phyloP scores from a whole-genome alignment of 2,113 vertebrate species.

The Chaetodon auriga region DNA sequence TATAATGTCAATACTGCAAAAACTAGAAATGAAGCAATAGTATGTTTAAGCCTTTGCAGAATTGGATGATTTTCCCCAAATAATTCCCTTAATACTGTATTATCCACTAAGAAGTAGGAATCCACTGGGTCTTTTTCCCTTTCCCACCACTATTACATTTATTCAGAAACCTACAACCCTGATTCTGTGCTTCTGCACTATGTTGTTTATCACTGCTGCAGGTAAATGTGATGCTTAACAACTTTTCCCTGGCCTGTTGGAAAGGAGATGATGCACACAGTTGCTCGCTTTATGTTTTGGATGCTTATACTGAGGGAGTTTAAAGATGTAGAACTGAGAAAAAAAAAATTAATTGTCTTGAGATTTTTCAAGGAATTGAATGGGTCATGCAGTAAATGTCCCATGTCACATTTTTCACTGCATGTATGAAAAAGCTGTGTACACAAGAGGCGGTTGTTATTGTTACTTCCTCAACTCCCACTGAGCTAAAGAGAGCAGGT shows the following conservation, averaged over 20 bases:
- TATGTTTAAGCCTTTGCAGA: neutral
- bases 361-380: neutral
- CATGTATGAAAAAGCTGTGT: no score
- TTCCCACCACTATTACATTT: neutral
- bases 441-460: neutral
- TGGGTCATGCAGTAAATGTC: neutral
- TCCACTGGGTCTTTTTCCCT: neutral
- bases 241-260: neutral
- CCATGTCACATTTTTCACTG: neutral
- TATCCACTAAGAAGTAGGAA: neutral
- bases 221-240: neutral
- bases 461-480: neutral
- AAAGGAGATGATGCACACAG: neutral
- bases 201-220: no score
- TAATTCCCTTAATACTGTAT: neutral
- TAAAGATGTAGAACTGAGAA: neutral
- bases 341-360: neutral
- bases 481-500: neutral
- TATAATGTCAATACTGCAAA: constrained; percentile 1
- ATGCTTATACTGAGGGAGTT: neutral
- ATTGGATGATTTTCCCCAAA: neutral
- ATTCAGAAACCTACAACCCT: neutral
- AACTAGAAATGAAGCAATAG: neutral
- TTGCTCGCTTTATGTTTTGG: neutral
- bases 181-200: no score